These are phyloP conservation scores for Melinopterus prodromus DNA, from an alignment of 2,888 invertebrate species.

Conservation along the genomic window DNA sequence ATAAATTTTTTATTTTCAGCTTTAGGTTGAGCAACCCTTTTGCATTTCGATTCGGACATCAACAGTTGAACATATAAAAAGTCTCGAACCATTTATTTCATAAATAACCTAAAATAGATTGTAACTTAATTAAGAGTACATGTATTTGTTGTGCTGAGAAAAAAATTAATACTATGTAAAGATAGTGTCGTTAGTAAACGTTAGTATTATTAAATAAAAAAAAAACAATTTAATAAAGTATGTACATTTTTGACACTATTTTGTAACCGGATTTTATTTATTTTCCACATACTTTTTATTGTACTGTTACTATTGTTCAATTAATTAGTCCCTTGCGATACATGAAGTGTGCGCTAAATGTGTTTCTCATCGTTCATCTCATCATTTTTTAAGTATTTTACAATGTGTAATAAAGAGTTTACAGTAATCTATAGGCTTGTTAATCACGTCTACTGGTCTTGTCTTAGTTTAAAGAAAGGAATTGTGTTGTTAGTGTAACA, in stretches of 20 bases:
- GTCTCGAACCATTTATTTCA: slow-evolving; percentile 52
- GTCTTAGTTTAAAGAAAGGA: neutral
- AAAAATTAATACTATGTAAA: slow-evolving; percentile 55
- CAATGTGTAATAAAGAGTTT: slow-evolving; percentile 37
- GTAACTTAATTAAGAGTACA: slow-evolving; percentile 52
- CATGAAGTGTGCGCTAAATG: slow-evolving; percentile 14
- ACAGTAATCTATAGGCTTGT: slow-evolving; percentile 31
- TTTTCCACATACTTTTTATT: slow-evolving; percentile 29
- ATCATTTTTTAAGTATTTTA: slow-evolving; percentile 34
- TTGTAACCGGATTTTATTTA: slow-evolving; percentile 42
- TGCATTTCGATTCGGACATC: slow-evolving; percentile 41
- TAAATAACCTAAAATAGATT: slow-evolving; percentile 54
- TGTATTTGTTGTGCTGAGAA: slow-evolving; percentile 58
- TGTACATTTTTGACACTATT: slow-evolving; percentile 44
- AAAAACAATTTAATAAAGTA: slow-evolving; percentile 37
- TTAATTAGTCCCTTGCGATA: slow-evolving; percentile 13
- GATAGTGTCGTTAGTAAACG: slow-evolving; percentile 52
- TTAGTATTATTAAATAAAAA: slow-evolving; percentile 48
- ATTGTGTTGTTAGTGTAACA: neutral
- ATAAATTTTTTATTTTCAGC: slow-evolving; percentile 56
- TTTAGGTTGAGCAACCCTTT: slow-evolving; percentile 55
- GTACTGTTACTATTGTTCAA: slow-evolving; percentile 20
- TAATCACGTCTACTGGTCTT: neutral
- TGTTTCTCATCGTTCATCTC: slow-evolving; percentile 29
- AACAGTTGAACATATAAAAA: slow-evolving; percentile 46